Base-by-base conservation (phyloP, 2,113 vertebrate species). In the Onychorhynchus coronatus region DNA sequence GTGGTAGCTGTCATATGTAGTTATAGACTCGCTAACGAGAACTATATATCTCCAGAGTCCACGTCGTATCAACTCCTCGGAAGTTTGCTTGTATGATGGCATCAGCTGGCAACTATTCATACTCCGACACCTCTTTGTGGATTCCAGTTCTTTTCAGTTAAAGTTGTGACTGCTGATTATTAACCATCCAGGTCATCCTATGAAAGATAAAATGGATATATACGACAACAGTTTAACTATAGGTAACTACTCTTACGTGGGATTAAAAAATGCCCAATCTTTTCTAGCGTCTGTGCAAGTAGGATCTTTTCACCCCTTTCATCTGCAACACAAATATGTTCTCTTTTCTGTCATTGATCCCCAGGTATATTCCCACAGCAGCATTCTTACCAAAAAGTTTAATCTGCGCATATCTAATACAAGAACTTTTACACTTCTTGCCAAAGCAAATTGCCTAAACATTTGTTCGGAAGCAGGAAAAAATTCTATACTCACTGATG, bases 381-480 rank as follows among this genome's bases (percentile, higher is more conserved):
- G 52, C 86, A 91, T 88, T 95, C 85, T 85, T 79, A 89, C 61
- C 59, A 92, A 53, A 55, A 89, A 88, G 39, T 88, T 80, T 90
- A 75, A 86, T 94, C 92, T 89, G 56, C 61, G 86, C 63, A 61
- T 85, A 95, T 95, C 61, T 95, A 90, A 84, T 71, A 89, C 67
- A 92, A 91, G 77, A 88, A 92, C 93, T 93, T 96, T 93, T 91
- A 92, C 86, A 76, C 71, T 92, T 93, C 81, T 92, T 97, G 88
- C 92, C 93, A 97, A 95, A 95, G 82, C 93, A 97, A 96, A 97
- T 94, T 85, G 93, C 27, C 96, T 95, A 95, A 96, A 89, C 92
- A 97, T 96, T 95, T 95, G 95, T 94, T 97, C 94, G 95, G 93
- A 95, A 94, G 88, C 88, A 95, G 68, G 81, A 94, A 96, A 92